Conservation (phyloP, 2,113 vertebrate genomes). For the Tapirus terrestris region DNA sequence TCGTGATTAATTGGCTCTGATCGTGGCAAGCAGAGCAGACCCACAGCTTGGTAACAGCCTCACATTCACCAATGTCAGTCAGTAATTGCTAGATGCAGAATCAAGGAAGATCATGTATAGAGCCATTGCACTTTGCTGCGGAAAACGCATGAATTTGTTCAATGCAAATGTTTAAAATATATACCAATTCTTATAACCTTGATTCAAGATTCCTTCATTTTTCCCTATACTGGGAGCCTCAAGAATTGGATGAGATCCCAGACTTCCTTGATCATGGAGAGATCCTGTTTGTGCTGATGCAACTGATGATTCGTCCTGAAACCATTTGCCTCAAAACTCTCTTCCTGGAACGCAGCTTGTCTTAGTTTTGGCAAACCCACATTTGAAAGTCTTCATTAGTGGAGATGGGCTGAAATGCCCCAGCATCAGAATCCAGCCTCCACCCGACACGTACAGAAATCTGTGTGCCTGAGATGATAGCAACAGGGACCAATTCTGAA, state of each 20-base stretch:
- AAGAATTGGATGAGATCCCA: too few species aligned
- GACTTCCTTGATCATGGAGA: background rate
- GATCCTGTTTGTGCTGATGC: too few species aligned
- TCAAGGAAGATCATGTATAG: accelerated
- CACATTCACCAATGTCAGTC: accelerated
- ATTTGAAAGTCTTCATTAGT: background rate
- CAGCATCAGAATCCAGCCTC: background rate
- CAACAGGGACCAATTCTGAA: background rate
- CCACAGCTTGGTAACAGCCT: too few species aligned
- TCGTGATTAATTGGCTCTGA: too few species aligned
- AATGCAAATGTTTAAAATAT: background rate
- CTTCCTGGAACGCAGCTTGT: background rate
- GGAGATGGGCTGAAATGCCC: background rate
- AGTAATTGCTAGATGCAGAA: accelerated
- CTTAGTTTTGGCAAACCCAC: background rate
- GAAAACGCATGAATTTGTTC: background rate
- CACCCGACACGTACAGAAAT: background rate
- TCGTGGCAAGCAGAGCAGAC: too few species aligned
- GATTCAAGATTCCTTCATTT: background rate
- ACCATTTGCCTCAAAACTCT: background rate
- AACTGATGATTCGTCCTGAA: accelerated
- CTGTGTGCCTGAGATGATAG: background rate
- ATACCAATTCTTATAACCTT: background rate
- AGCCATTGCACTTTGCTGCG: background rate
- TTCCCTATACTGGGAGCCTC: background rate